These are phyloP conservation scores for Gallinago undulata DNA, from an alignment of 2,113 vertebrate genomes.

Conservation along the genomic window DNA sequence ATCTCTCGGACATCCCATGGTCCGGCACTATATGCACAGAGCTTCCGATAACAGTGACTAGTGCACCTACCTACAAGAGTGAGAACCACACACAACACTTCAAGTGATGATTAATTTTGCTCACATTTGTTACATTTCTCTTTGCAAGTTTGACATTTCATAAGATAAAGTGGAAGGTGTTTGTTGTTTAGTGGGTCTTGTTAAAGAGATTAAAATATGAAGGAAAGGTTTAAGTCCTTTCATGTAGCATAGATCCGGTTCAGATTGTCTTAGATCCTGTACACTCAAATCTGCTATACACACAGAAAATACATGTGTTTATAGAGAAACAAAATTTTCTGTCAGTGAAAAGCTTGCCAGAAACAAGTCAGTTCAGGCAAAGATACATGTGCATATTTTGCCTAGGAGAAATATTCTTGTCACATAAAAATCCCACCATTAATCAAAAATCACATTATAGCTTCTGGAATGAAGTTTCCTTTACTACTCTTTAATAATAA, in stretches of 20 bases:
- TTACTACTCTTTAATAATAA: conserved; percentile 80
- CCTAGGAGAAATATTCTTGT: conserved; percentile 84
- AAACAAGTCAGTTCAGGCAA: conserved; percentile 75
- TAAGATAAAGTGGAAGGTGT: not conserved
- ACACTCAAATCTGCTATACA: not conserved
- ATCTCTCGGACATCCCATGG: not conserved
- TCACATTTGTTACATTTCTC: not conserved
- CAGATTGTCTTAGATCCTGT: not conserved
- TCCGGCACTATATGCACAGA: not conserved
- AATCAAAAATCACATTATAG: conserved; percentile 87
- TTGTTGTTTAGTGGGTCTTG: conserved; percentile 6
- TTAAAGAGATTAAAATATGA: conserved; percentile 38
- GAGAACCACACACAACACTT: not conserved
- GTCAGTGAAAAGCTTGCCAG: conserved; percentile 47
- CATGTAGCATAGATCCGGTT: not conserved
- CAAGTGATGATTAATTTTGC: not conserved
- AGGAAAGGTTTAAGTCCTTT: not conserved
- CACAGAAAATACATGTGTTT: conserved; percentile 20
- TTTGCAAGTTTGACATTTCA: not conserved
- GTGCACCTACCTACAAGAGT: not conserved
- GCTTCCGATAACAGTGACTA: not conserved
- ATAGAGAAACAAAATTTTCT: conserved; percentile 22
- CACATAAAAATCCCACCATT: conserved; percentile 83
- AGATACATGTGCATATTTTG: conserved; percentile 64
- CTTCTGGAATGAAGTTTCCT: conserved; percentile 81